A percentile compares a stretch with the other conserved stretches of the same genome.
Conservation (phyloP, 1,140 invertebrate genomes). For the Lucilia cuprina region DNA sequence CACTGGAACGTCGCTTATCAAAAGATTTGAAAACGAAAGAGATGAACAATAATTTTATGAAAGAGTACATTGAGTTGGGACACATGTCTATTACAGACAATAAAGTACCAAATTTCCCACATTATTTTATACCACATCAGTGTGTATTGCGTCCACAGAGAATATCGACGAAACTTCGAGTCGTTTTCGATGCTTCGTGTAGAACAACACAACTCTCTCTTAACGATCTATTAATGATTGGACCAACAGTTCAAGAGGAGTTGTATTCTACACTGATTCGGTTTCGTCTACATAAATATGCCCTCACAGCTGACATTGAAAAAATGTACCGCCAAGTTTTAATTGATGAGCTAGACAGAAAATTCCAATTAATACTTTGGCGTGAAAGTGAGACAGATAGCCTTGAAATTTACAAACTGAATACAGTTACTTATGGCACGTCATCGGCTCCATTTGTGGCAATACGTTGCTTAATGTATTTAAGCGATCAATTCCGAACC, state of each 20-base stretch:
- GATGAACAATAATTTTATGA: conserved; percentile 46
- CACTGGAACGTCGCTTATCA: conserved; percentile 51
- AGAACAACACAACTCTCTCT: conserved; percentile 41
- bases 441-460: conserved; percentile 54
- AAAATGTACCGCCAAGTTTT: conserved; percentile 56
- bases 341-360: conserved; percentile 41
- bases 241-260: conserved; percentile 38
- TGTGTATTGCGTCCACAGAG: conserved; percentile 20
- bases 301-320: conserved; percentile 43
- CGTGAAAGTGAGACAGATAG: too few relatives aligned
- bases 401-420: conserved; percentile 37
- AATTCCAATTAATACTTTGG: conserved; percentile 50
- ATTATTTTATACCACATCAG: conserved; percentile 46
- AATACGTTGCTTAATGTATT: conserved; percentile 49
- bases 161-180: conserved; percentile 41
- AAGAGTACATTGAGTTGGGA: conserved; percentile 53
- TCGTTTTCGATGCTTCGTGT: conserved; percentile 36
- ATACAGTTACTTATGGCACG: conserved; percentile 55
- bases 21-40: conserved; percentile 18
- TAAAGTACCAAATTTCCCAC: conserved; percentile 36
- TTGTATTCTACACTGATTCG: conserved; percentile 54
- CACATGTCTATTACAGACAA: conserved; percentile 56
- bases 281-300: conserved; percentile 53
- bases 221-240: conserved; percentile 39
- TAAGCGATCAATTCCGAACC: conserved; percentile 44